These are phyloP conservation scores for Microctenopoma steveboyesi DNA, from an alignment of 2,797 vertebrate genomes.

Conservation along the genomic window DNA sequence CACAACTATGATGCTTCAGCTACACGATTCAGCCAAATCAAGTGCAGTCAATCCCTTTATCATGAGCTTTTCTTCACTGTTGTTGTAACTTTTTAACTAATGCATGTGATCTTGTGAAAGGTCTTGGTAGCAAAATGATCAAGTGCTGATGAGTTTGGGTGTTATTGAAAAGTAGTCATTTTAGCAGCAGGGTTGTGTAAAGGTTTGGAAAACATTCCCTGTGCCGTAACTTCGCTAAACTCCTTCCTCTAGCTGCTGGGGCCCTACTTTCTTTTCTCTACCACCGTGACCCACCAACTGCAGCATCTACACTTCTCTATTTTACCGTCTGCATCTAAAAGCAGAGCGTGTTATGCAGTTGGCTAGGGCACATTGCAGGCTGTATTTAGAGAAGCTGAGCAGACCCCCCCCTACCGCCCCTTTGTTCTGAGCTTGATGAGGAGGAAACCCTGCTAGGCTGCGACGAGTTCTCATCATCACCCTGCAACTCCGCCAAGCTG, in stretches of 20 bases:
- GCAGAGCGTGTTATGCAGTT: slow-evolving; percentile 51
- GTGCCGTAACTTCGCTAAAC: slow-evolving; percentile 1
- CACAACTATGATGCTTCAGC: too few species aligned
- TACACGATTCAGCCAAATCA: too few species aligned
- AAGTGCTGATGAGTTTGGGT: not conserved
- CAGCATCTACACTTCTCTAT: slow-evolving; percentile 34
- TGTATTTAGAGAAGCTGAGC: slow-evolving; percentile 74
- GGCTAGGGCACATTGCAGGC: slow-evolving; percentile 61
- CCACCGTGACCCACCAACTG: slow-evolving; percentile 15
- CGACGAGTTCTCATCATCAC: slow-evolving; percentile 75
- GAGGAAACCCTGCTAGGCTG: slow-evolving; percentile 75
- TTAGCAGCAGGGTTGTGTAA: not conserved
- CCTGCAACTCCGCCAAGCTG: slow-evolving; percentile 75
- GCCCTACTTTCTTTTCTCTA: slow-evolving; percentile 18
- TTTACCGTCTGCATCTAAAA: slow-evolving; percentile 40
- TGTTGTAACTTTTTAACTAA: too few species aligned
- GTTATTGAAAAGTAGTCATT: not conserved
- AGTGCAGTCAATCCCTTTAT: too few species aligned
- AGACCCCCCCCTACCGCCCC: slow-evolving; percentile 53
- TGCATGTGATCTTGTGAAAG: too few species aligned
- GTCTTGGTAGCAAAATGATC: too few species aligned
- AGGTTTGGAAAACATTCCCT: not conserved
- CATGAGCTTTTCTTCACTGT: too few species aligned
- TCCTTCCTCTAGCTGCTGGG: slow-evolving; percentile 9
- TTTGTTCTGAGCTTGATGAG: slow-evolving; percentile 78